Base-by-base conservation (phyloP, 2,888 invertebrate species). In the Cotesia congregata region DNA sequence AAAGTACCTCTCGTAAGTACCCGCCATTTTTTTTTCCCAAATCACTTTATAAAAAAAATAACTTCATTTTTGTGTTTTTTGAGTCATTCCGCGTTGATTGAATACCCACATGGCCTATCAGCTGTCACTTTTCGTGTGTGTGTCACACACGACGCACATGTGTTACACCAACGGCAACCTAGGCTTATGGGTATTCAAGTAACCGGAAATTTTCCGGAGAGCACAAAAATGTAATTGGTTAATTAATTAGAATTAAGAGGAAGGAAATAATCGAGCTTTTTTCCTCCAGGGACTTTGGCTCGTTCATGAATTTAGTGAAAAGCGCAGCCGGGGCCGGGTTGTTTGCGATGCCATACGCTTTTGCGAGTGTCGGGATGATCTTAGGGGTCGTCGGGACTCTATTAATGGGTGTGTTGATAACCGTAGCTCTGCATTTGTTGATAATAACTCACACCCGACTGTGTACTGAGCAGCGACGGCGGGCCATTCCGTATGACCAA, bases 291-390 rank as follows among this genome's bases (percentile, higher is more conserved):
- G 80, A 85, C 74, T 78, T 83, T 15, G 82, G 80, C 0, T 78
- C 84, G 1, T 72, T 83, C 41, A 80, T 82, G 0, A 85, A 83
- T 71, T 65, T 85, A 38, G 76, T 85, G 1, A 86, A 85, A 72
- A 85, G 85, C 50, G 83, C 83, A 50, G 78, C 80, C 12, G 86
- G 85, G 1, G 84, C 84, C 0, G 85, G 85, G 5, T 77, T 86
- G 5, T 86, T 86, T 40, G 83, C 84, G 0, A 82, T 86, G 81
- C 85, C 85, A 0, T 81, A 83, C 62, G 85, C 86, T 5, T 86
- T 84, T n/a, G 82, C 82, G 0, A 80, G 81, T 69, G 85, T 86
- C 15, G 86, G 86, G 12, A 78, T 86, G 72, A 5, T 82, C 2
- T 20, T 82, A 15, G 86, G 86, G 9, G 80, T 85, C 5, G 15